These are phyloP conservation scores for Meloe dianella DNA, from an alignment of 2,888 invertebrate genomes.

Conservation along the genomic window DNA sequence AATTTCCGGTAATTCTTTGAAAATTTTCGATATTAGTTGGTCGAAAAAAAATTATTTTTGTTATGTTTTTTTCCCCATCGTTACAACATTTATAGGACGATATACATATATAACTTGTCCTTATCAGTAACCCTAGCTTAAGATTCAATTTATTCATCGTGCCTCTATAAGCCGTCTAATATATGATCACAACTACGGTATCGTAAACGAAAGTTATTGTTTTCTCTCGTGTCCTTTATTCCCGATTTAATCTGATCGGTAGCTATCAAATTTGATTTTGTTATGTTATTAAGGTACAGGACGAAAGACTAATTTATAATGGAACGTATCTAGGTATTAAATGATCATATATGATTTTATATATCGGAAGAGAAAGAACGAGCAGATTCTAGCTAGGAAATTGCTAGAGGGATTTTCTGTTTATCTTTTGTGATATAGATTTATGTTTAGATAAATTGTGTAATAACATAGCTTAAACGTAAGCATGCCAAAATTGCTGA, in stretches of 20 bases:
- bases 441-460: not conserved
- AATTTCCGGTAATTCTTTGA: not conserved
- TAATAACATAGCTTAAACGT: not conserved
- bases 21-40: not conserved
- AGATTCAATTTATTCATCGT: conserved; percentile 50
- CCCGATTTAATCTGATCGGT: conserved; percentile 47
- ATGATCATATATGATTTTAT: not conserved
- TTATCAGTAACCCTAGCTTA: conserved; percentile 47
- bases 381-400: conserved; percentile 1
- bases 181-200: conserved; percentile 25
- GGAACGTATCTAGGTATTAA: not conserved
- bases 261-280: conserved; percentile 49
- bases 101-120: conserved; percentile 46
- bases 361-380: not conserved
- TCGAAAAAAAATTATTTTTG: not conserved
- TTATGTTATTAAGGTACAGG: conserved; percentile 46
- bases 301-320: conserved; percentile 29
- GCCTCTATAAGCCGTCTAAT: conserved; percentile 36
- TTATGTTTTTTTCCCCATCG: not conserved
- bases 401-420: conserved; percentile 3
- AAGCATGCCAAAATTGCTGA: not conserved
- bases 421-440: conserved; percentile 6
- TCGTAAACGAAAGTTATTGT: conserved; percentile 33
- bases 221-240: conserved; percentile 34
- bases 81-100: conserved; percentile 15